These are phyloP conservation scores for Emydura subglobosa DNA, from an alignment of 2,113 vertebrate genomes.

Conservation along the genomic window DNA sequence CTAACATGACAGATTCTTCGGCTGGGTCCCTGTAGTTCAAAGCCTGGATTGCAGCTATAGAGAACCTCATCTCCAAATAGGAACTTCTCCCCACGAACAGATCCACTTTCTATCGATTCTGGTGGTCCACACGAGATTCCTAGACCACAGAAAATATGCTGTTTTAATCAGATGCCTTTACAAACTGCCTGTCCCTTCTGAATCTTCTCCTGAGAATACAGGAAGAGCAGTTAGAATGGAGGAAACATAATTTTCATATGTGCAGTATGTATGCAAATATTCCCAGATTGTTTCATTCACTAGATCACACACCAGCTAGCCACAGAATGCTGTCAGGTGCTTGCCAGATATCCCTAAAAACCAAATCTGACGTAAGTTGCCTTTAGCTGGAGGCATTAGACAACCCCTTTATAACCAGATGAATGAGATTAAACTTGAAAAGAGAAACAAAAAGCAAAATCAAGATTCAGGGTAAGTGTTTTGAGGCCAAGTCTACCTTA, in stretches of 20 bases:
- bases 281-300: neutral
- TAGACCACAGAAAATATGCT: conserved; percentile 5
- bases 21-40: conserved; percentile 73
- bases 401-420: neutral
- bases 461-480: neutral
- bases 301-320: neutral
- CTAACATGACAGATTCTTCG: conserved; percentile 74
- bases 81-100: conserved; percentile 55
- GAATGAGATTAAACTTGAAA: neutral
- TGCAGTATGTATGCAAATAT: neutral
- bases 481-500: neutral
- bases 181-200: neutral
- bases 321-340: neutral
- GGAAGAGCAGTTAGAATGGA: neutral
- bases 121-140: conserved; percentile 70
- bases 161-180: neutral
- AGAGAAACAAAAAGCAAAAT: neutral
- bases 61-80: conserved; percentile 69
- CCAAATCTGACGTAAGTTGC: neutral
- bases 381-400: neutral
- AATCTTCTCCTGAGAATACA: neutral
- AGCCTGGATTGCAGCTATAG: conserved; percentile 75
- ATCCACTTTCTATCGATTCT: conserved; percentile 65
- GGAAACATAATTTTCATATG: neutral
- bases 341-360: neutral